Conservation (phyloP, 1,140 invertebrate species). For the Zaprionus vittiger region DNA sequence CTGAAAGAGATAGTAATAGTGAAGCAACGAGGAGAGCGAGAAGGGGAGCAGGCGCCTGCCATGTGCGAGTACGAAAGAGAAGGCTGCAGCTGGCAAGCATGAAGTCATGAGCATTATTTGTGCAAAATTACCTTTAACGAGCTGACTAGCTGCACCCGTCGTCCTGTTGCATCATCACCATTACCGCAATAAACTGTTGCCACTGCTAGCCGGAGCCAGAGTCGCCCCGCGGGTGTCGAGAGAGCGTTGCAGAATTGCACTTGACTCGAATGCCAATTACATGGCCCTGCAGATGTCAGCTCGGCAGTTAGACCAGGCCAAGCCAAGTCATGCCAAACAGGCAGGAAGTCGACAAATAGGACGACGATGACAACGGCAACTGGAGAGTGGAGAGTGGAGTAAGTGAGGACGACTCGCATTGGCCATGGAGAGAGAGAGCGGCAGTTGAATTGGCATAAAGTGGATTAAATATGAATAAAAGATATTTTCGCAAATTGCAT, state of each 20-base stretch:
- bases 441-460: slow-evolving; percentile 69
- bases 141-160: slow-evolving; percentile 66
- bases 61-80: background rate
- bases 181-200: slow-evolving; percentile 77
- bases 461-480: slow-evolving; percentile 82
- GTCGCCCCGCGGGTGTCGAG: slow-evolving; percentile 28
- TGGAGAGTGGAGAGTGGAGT: slow-evolving; percentile 2
- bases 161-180: slow-evolving; percentile 79
- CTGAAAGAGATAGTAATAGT: slow-evolving; percentile 7
- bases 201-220: slow-evolving; percentile 50
- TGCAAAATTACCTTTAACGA: slow-evolving; percentile 82
- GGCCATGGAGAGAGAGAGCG: background rate
- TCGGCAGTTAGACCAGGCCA: slow-evolving; percentile 30
- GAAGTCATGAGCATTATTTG: slow-evolving; percentile 79
- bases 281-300: slow-evolving; percentile 69
- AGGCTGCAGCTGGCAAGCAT: slow-evolving; percentile 34
- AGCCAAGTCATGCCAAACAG: slow-evolving; percentile 23
- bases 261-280: slow-evolving; percentile 83
- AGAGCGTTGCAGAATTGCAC: slow-evolving; percentile 68
- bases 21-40: background rate
- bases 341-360: slow-evolving; percentile 43
- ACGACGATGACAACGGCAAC: slow-evolving; percentile 8
- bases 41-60: background rate
- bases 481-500: slow-evolving; percentile 80
- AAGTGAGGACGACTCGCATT: background rate